Evolutionary conservation across 92 coral and sea anemone species (phyloP).

Genomic region (Micromussa lordhowensis): DNA sequence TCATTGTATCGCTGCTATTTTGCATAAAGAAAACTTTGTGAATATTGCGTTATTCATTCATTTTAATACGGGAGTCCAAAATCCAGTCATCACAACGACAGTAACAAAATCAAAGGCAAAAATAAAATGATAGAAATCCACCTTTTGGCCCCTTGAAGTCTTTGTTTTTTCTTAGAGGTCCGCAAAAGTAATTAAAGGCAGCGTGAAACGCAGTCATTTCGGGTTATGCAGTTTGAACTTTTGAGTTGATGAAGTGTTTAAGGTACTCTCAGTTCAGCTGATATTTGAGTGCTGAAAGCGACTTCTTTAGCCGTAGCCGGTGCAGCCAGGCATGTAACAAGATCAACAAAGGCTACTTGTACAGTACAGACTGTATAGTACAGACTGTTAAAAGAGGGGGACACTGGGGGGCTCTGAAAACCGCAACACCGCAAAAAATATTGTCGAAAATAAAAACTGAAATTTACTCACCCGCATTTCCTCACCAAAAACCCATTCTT

Average conservation of each 20-base stretch:
- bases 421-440: too few species aligned
- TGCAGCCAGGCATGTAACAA: neutral
- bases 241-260: neutral
- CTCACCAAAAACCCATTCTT: too few species aligned
- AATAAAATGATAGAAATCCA: conserved; percentile 6
- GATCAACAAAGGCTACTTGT: neutral
- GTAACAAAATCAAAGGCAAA: conserved; percentile 3
- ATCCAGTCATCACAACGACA: conserved; percentile 21
- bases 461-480: too few species aligned
- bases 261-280: conserved; percentile 1
- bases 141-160: conserved; percentile 23
- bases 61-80: conserved; percentile 11
- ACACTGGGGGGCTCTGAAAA: too few species aligned
- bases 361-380: neutral
- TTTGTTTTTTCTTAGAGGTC: too few species aligned
- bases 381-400: neutral
- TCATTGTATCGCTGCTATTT: conserved; percentile 28
- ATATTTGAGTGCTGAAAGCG: conserved; percentile 9
- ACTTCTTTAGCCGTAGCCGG: conserved; percentile 9
- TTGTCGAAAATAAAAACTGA: too few species aligned
- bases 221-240: conserved; percentile 1
- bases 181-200: neutral
- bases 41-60: conserved; percentile 10
- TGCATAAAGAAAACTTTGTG: neutral
- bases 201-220: conserved; percentile 7